Conservation (phyloP, 2,113 vertebrate genomes). For the Notarius quadriscutis region DNA sequence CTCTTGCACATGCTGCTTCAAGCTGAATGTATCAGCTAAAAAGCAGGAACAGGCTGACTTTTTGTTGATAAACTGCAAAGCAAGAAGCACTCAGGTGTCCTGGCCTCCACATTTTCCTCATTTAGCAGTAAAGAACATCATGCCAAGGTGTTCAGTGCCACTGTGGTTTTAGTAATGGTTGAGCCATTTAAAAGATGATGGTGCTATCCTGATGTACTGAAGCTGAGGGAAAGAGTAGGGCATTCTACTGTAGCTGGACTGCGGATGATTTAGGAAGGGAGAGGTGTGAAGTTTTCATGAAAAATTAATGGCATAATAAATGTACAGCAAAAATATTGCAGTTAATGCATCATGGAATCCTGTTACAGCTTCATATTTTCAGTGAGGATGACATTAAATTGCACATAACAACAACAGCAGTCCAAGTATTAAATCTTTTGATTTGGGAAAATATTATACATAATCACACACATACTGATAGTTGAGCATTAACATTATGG, state of each 20-base stretch:
- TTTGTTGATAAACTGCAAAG: not conserved
- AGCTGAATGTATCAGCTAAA: not conserved
- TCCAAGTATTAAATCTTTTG: not conserved
- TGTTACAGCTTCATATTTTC: not conserved
- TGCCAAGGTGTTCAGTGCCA: slow-evolving; percentile 1
- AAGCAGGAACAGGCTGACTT: slow-evolving; percentile 10
- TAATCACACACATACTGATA: too few species aligned
- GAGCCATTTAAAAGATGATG: slow-evolving; percentile 18
- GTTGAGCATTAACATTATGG: too few species aligned
- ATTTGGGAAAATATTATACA: not conserved
- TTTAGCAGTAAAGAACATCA: slow-evolving; percentile 29
- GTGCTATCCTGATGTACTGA: not conserved
- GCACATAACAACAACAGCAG: not conserved
- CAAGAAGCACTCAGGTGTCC: slow-evolving; percentile 11
- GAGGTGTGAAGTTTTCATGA: not conserved
- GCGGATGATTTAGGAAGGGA: slow-evolving; percentile 1
- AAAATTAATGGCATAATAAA: not conserved
- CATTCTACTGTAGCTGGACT: slow-evolving; percentile 11
- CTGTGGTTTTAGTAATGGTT: not conserved
- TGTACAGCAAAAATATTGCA: not conserved
- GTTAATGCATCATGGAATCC: not conserved
- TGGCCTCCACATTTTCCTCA: slow-evolving; percentile 1
- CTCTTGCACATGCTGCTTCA: slow-evolving; percentile 9
- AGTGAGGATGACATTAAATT: not conserved
- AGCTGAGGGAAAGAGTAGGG: not conserved